These are phyloP conservation scores for Sebastolobus altivelis DNA, from an alignment of 2,797 vertebrate species.

Conservation along the genomic window DNA sequence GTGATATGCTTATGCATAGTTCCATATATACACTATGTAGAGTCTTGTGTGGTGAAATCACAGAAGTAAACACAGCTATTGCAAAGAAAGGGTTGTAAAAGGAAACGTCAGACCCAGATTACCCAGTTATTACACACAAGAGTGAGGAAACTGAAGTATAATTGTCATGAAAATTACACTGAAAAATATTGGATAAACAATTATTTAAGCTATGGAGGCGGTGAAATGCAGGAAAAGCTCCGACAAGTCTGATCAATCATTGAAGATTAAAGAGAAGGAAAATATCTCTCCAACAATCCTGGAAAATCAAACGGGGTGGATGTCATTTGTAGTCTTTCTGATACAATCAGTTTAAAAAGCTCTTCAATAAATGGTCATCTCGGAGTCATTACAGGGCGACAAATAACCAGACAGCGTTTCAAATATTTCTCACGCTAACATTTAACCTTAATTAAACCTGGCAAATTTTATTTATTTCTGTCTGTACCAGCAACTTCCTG, in stretches of 20 bases:
- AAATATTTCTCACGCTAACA: background rate
- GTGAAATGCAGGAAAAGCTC: constrained; percentile 2
- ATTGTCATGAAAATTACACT: background rate
- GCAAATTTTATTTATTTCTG: background rate
- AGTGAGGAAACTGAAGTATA: background rate
- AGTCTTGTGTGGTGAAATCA: constrained; percentile 5
- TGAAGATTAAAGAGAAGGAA: constrained; percentile 19
- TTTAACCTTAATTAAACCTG: constrained; percentile 5
- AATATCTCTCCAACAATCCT: background rate
- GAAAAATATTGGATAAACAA: constrained; percentile 1
- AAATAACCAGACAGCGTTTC: background rate
- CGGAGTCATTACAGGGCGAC: background rate
- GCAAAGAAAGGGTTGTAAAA: background rate
- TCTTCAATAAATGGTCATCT: background rate
- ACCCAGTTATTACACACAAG: background rate
- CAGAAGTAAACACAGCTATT: background rate
- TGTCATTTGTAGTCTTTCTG: background rate
- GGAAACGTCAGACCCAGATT: background rate
- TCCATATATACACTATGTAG: constrained; percentile 7
- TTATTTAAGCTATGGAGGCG: background rate
- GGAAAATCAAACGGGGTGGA: background rate
- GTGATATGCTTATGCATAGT: constrained; percentile 28
- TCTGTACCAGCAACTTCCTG: background rate
- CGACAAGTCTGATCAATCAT: background rate
- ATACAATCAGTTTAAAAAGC: constrained; percentile 9